Evolutionary conservation across 2,888 invertebrate genomes (phyloP), one percentile per base, ranked within the genome.

Genomic region (Priapulus caudatus): DNA sequence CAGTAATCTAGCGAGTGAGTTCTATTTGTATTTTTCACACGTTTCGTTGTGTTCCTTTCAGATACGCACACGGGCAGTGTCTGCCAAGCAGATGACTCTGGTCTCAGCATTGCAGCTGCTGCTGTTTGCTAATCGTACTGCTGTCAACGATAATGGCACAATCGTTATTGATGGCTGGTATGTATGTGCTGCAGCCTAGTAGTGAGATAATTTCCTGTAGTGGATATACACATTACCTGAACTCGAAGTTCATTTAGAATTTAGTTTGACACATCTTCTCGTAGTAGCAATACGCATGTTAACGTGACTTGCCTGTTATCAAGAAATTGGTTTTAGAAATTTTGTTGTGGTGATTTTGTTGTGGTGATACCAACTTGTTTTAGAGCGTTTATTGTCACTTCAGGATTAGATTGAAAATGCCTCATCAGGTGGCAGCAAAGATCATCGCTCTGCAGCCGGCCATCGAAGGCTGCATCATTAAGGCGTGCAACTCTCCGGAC

Each of bases 1-100:
- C n/a, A n/a, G n/a, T n/a, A n/a, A n/a, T n/a, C n/a, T n/a, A n/a
- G n/a, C n/a, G n/a, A n/a, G n/a, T n/a, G n/a, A n/a, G n/a, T n/a
- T n/a, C n/a, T n/a, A n/a, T n/a, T n/a, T n/a, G n/a, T n/a, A n/a
- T n/a, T n/a, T n/a, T n/a, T n/a, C n/a, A n/a, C n/a, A n/a, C n/a
- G n/a, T n/a, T n/a, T n/a, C n/a, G n/a, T 16, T 54, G 4, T 43
- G 51, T 45, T 16, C 23, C 23, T 59, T 59, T 22, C 59, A 80
- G 78, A 89, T 97, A 52, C 81, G 95, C 51, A 93, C 95, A 0
- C 78, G 89, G 51, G 92, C 93, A 1, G 90, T 98, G 48, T 85
- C 88, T 15, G 95, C 95, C 72, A 97, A 97, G 68, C 92, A 93
- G 74, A 81, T 88, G 80, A 86, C 90, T 1, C 93, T 93, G 90